phyloP scores from a whole-genome alignment of 2,113 vertebrate genomes.

The Mastomys natalensis region DNA sequence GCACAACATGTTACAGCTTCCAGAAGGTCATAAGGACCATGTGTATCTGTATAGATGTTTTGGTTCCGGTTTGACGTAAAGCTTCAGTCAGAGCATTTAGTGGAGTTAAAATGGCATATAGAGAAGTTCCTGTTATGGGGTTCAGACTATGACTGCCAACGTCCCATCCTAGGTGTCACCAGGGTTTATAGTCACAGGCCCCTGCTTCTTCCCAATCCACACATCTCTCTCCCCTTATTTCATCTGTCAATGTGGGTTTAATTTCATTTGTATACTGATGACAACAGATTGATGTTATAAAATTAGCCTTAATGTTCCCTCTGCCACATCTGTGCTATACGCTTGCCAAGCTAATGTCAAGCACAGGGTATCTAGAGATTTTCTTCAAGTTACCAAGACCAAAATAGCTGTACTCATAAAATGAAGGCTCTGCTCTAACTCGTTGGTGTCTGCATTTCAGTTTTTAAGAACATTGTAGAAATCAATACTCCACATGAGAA shows the following conservation, averaged over 20 bases:
- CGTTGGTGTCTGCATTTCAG: not conserved
- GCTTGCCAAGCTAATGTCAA: constrained; percentile 82
- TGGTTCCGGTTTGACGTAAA: constrained; percentile 25
- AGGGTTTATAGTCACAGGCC: constrained; percentile 50
- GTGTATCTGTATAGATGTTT: constrained; percentile 9
- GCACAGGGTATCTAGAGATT: constrained; percentile 78
- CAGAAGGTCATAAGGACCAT: not conserved
- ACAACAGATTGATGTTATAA: constrained; percentile 84
- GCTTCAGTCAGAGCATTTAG: constrained; percentile 54
- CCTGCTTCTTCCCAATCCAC: constrained; percentile 67
- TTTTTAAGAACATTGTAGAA: not conserved
- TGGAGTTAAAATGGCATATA: not conserved
- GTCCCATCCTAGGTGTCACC: constrained; percentile 62
- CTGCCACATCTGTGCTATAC: constrained; percentile 79
- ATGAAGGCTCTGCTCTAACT: not conserved
- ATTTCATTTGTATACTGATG: constrained; percentile 81
- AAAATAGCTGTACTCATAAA: constrained; percentile 66
- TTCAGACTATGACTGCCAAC: constrained; percentile 6
- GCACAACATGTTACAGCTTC: not conserved
- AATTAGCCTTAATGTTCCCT: constrained; percentile 84
- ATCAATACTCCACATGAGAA: not conserved
- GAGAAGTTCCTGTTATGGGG: not conserved
- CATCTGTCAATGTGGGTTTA: constrained; percentile 73
- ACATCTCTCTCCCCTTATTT: constrained; percentile 67
- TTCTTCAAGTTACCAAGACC: constrained; percentile 65